A percentile compares a stretch with the other conserved stretches of the same genome.
phyloP scores from a whole-genome alignment of 1,140 invertebrate species.

The Neoseiulus cucumeris region DNA sequence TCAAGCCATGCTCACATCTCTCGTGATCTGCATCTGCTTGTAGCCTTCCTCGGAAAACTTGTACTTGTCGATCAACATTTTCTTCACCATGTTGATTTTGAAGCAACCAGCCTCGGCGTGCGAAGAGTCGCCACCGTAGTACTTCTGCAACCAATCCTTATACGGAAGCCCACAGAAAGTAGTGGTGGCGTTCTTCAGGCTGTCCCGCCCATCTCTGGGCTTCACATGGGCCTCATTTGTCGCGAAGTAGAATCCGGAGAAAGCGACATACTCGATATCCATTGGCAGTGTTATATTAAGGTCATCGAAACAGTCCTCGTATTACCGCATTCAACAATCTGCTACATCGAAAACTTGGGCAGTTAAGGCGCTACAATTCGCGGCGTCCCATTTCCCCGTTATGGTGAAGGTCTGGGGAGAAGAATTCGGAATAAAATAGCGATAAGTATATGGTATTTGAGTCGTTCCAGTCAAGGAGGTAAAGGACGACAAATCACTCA shows the following conservation, averaged over 20 bases:
- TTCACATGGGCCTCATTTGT: not conserved
- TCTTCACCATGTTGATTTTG: not conserved
- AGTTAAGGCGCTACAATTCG: not conserved
- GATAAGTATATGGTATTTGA: not conserved
- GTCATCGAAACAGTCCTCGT: not conserved
- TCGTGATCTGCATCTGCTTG: not conserved
- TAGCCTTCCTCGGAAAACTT: not conserved
- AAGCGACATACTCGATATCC: not conserved
- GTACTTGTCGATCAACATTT: not conserved
- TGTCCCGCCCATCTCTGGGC: not conserved
- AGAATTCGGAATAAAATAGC: not conserved
- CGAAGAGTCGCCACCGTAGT: not conserved
- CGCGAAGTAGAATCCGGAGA: not conserved
- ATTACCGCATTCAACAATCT: not conserved
- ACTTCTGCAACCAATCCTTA: not conserved
- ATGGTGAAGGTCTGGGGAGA: not conserved
- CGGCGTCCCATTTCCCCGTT: not conserved
- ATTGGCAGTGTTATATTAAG: not conserved
- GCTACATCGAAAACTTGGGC: not conserved
- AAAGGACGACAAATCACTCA: no score
- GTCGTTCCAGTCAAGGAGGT: no score
- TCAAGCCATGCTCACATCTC: not conserved
- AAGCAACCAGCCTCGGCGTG: not conserved
- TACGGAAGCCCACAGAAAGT: not conserved
- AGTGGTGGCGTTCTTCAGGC: not conserved